Evolutionary conservation across 2,888 invertebrate species (phyloP), one percentile per base, ranked within the genome.

Genomic region (Coelopa pilipes): DNA sequence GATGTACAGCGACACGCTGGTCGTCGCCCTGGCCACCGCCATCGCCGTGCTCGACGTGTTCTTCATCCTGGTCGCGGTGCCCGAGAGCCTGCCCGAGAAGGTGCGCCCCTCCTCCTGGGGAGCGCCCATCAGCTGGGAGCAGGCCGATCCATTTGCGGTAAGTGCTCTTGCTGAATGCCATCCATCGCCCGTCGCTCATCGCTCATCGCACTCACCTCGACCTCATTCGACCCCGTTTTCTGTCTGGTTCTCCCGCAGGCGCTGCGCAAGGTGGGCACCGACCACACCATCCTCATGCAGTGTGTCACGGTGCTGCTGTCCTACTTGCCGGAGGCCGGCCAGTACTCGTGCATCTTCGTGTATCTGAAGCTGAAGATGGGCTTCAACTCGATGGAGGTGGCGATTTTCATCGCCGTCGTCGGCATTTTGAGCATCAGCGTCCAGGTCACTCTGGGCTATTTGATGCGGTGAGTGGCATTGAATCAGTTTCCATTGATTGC

Each of bases 261-360:
- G n/a, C 88, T 97, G 76, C 90, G 93, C 77, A 95, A 96, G 90
- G 96, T 98, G 77, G 96, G 98, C 79, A 94, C 95, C 80, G 98
- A 99, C 88, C 94, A 96, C 82, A 97, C 98, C 78, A 97, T 99
- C 84, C 90, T 99, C 82, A 94, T 99, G 92, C 91, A 99, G 83
- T 98, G 99, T 88, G 94, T 98, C 80, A 96, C 99, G 67, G 99
- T 99, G 83, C 96, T 99, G 88, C 91, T 99, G 74, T 98, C 98
- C 24, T 99, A 99, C 89, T 90, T 99, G 81, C 99, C 99, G 1
- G 99, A 99, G 89, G 96, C 96, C 57, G 99, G 99, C 80, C 98
- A 99, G 89, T 99, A 99, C 89, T 99, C 99, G 75, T 99, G 99
- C 89, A 98, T 99, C 89, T 99, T 99, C 90, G 99, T 99, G 83